Evolutionary conservation across 1,140 invertebrate species (phyloP).

Genomic region (Formica exsecta): DNA sequence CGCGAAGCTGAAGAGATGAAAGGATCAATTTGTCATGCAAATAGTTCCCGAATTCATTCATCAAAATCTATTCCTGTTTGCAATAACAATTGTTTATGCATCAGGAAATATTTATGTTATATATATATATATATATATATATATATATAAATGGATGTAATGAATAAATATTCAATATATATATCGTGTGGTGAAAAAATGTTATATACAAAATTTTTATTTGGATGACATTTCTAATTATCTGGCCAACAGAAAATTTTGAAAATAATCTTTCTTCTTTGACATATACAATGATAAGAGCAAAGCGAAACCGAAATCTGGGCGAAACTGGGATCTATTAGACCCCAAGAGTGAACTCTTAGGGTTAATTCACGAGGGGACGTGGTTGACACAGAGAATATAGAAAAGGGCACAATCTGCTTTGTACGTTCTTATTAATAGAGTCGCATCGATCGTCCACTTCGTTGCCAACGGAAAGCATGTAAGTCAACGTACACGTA

Average conservation of each 20-base stretch:
- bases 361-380: not conserved
- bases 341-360: not conserved
- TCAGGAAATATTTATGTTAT: not conserved
- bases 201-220: too few relatives aligned
- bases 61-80: not conserved
- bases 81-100: not conserved
- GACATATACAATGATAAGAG: too few relatives aligned
- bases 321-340: not conserved
- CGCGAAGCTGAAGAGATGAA: not conserved
- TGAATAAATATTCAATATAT: not conserved
- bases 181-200: too few relatives aligned
- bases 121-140: not conserved
- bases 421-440: slow-evolving; percentile 72
- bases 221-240: too few relatives aligned
- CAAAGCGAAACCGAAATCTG: not conserved
- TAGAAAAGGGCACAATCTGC: slow-evolving; percentile 46
- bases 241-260: too few relatives aligned
- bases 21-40: slow-evolving; percentile 5
- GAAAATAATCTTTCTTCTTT: too few relatives aligned
- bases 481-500: slow-evolving; percentile 37
- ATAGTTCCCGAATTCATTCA: not conserved
- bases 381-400: not conserved
- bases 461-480: slow-evolving; percentile 52
- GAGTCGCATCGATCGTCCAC: slow-evolving; percentile 72
- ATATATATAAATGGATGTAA: too few relatives aligned